Evolutionary conservation across 2,797 vertebrate genomes (phyloP).

Genomic region (Cyclopterus lumpus): DNA sequence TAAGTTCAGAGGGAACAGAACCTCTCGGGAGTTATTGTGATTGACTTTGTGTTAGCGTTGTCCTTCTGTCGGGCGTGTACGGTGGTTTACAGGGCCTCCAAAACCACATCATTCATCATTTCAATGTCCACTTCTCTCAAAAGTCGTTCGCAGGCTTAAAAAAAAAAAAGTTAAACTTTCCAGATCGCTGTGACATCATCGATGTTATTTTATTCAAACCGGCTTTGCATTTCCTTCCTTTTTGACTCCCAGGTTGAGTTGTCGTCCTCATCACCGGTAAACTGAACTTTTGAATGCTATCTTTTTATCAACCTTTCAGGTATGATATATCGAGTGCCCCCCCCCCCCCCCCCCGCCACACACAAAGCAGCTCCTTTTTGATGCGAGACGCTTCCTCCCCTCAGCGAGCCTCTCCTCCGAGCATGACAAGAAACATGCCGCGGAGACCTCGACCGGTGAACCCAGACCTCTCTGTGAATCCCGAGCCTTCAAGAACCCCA

Average conservation of each 20-base stretch:
- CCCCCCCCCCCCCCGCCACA: no score
- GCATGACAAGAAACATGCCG: slow-evolving; percentile 66
- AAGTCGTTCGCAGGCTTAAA: neutral
- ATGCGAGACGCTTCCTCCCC: slow-evolving; percentile 15
- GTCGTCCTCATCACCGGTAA: neutral
- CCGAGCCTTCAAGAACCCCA: slow-evolving; percentile 58
- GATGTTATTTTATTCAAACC: neutral
- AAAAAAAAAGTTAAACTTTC: no score
- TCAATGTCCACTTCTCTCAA: neutral
- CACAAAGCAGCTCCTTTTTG: slow-evolving; percentile 5
- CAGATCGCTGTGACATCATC: neutral
- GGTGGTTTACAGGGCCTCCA: neutral
- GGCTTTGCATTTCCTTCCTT: no score
- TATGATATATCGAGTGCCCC: slow-evolving; percentile 9
- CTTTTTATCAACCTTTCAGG: slow-evolving; percentile 10
- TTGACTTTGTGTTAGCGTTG: neutral
- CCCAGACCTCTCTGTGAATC: slow-evolving; percentile 58
- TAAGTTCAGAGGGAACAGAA: no score
- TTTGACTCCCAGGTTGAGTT: neutral
- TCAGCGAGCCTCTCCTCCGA: slow-evolving; percentile 47
- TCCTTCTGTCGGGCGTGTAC: neutral
- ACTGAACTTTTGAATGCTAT: no score
- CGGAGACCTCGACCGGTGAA: slow-evolving; percentile 40
- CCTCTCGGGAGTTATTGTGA: no score
- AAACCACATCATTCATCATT: neutral